These are phyloP conservation scores for Sciurus niger DNA, from an alignment of 2,113 vertebrate species.

Conservation along the genomic window DNA sequence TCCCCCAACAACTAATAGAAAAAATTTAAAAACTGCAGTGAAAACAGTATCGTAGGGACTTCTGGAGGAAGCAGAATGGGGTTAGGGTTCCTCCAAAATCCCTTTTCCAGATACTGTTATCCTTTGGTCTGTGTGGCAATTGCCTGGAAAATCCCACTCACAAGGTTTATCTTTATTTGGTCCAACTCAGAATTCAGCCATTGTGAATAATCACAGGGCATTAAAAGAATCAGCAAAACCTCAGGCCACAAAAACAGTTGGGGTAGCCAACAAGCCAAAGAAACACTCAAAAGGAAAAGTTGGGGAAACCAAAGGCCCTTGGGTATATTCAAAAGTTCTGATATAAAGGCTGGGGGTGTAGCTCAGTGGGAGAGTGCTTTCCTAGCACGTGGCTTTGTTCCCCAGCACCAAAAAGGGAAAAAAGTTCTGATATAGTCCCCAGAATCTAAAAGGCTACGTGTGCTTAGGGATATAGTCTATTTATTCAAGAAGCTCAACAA, in stretches of 20 bases:
- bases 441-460: not conserved
- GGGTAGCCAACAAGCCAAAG: not conserved
- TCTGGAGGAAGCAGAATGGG: not conserved
- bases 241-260: not conserved
- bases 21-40: not conserved
- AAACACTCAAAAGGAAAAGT: not conserved
- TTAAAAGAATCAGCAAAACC: not conserved
- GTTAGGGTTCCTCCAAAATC: not conserved
- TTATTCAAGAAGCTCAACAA: not conserved
- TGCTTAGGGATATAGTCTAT: not conserved
- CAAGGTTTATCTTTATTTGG: not conserved
- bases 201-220: not conserved
- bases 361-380: no score
- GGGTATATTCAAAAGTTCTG: not conserved
- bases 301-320: not conserved
- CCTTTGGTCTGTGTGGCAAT: not conserved
- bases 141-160: not conserved
- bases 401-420: no score
- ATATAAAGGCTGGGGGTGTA: no score
- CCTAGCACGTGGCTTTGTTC: no score
- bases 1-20: no score
- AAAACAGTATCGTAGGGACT: not conserved
- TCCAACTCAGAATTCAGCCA: not conserved
- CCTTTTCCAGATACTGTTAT: not conserved
- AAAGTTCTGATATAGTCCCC: not conserved